Conservation (phyloP, 2,113 vertebrate species). For the Thalassarche chlororhynchos region DNA sequence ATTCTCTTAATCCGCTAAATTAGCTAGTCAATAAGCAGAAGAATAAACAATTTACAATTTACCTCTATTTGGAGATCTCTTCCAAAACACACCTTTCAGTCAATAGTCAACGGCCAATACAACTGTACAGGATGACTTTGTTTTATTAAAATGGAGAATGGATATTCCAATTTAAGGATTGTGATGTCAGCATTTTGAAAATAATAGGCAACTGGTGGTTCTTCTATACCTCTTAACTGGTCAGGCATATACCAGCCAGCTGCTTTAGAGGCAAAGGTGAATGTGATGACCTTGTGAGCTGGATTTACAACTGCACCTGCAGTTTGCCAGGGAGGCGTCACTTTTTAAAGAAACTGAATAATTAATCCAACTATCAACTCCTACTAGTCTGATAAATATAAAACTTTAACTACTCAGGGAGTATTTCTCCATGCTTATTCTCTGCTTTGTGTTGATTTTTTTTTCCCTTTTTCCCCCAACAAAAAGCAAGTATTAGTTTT, state of each 20-base stretch:
- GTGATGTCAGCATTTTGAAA: neutral
- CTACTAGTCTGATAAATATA: neutral
- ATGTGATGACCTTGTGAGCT: fast-evolving
- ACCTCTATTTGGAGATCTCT: neutral
- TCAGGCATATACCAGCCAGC: neutral
- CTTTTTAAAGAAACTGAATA: neutral
- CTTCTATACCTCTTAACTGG: neutral
- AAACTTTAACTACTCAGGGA: neutral
- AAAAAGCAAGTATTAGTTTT: neutral
- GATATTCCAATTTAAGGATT: neutral
- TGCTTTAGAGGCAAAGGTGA: neutral
- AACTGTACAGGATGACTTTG: neutral
- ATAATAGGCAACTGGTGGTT: neutral
- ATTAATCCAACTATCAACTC: neutral
- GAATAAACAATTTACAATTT: neutral
- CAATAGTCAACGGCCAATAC: neutral
- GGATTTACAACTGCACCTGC: neutral
- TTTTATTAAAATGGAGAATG: neutral
- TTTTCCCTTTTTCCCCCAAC: neutral
- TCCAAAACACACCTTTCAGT: neutral
- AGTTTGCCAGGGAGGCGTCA: neutral
- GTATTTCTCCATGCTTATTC: neutral
- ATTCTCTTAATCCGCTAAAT: neutral
- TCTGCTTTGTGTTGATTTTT: neutral
- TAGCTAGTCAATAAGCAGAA: neutral